Evolutionary conservation across 2,888 invertebrate species (phyloP).

Genomic region (Palloptera scutellata): DNA sequence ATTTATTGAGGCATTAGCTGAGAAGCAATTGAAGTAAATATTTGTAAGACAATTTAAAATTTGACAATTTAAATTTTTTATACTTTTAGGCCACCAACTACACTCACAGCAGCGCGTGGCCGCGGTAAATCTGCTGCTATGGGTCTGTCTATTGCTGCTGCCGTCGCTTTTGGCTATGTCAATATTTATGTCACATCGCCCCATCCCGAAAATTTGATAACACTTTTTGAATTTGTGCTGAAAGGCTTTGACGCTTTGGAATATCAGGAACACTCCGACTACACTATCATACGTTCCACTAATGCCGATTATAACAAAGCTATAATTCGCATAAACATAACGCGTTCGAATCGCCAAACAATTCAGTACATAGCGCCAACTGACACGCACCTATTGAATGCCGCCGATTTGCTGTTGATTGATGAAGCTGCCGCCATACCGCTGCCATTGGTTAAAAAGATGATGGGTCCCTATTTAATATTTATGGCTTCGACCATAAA

Average conservation of each 20-base stretch:
- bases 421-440: constrained; percentile 99
- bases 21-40: constrained; percentile 75
- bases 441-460: constrained; percentile 86
- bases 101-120: constrained; percentile 94
- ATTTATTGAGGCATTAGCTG: constrained; percentile 94
- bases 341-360: constrained; percentile 89
- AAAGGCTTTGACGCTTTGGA: constrained; percentile 94
- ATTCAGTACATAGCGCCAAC: constrained; percentile 97
- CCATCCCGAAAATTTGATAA: constrained; percentile 96
- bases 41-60: background rate
- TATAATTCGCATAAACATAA: constrained; percentile 90
- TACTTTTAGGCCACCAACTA: constrained; percentile 80
- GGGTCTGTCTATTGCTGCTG: constrained; percentile 89
- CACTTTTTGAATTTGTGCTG: constrained; percentile 95
- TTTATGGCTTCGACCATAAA: constrained; percentile 97
- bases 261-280: constrained; percentile 96
- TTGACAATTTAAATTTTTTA: background rate
- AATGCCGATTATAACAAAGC: constrained; percentile 98
- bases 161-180: constrained; percentile 81
- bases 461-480: constrained; percentile 89
- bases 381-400: constrained; percentile 86
- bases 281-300: constrained; percentile 91
- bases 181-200: constrained; percentile 98
- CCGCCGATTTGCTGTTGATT: constrained; percentile 94
- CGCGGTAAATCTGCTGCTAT: constrained; percentile 98